These are phyloP conservation scores for Zaprionus tsacasi DNA, from an alignment of 1,140 invertebrate genomes.

Conservation along the genomic window DNA sequence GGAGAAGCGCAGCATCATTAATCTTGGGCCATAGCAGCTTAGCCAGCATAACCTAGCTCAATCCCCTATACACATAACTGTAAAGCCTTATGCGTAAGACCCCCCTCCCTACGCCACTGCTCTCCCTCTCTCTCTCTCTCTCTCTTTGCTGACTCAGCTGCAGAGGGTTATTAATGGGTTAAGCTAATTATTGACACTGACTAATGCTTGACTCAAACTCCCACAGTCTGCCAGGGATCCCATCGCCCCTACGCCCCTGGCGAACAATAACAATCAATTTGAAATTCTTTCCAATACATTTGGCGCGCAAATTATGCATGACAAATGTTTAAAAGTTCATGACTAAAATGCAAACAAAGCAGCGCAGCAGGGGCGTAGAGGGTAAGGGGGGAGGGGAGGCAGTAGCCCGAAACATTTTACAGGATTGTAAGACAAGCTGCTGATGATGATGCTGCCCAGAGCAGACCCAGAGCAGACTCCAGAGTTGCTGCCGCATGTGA, in stretches of 20 bases:
- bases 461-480: conserved; percentile 29
- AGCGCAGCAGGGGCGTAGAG: neutral
- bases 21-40: conserved; percentile 27
- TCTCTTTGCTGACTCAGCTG: conserved; percentile 64
- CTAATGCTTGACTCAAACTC: conserved; percentile 46
- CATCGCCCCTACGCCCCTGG: neutral
- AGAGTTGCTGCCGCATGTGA: conserved; percentile 62
- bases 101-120: no score
- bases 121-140: neutral
- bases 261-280: conserved; percentile 77
- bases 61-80: no score
- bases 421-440: conserved; percentile 33
- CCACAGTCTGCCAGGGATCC: conserved; percentile 17
- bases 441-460: conserved; percentile 13
- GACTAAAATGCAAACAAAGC: conserved; percentile 79
- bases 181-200: conserved; percentile 81
- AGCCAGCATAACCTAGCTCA: neutral
- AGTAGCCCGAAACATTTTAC: conserved; percentile 12
- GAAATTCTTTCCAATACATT: conserved; percentile 83
- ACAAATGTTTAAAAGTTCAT: conserved; percentile 82
- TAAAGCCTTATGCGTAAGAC: no score
- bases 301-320: conserved; percentile 80
- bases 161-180: conserved; percentile 73
- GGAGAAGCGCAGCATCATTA: conserved; percentile 42
- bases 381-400: neutral